Evolutionary conservation across 2,888 invertebrate species (phyloP).

Genomic region (Poecilus cupreus): DNA sequence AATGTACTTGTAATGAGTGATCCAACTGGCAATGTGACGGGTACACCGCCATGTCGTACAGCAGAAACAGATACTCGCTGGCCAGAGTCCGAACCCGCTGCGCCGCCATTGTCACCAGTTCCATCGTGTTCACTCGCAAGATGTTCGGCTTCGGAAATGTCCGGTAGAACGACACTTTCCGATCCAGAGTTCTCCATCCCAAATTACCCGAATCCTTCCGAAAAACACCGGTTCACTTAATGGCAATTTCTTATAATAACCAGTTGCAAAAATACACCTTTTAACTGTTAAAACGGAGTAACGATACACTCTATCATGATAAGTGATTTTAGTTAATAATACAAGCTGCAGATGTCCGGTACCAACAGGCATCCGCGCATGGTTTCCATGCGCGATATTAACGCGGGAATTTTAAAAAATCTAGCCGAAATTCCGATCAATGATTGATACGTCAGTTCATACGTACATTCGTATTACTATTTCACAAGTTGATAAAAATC

Average conservation of each 20-base stretch:
- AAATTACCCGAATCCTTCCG: conserved; percentile 65
- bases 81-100: conserved; percentile 50
- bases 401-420: conserved; percentile 50
- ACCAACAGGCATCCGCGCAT: conserved; percentile 44
- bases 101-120: conserved; percentile 74
- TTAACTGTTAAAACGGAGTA: conserved; percentile 30
- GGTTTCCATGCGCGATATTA: conserved; percentile 40
- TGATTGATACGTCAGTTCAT: conserved; percentile 18
- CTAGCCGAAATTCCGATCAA: conserved; percentile 41
- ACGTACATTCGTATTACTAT: not conserved
- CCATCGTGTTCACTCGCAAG: conserved; percentile 78
- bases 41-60: conserved; percentile 72
- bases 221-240: conserved; percentile 57
- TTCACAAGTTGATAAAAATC: conserved; percentile 1
- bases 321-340: conserved; percentile 56
- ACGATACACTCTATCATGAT: conserved; percentile 41
- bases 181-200: conserved; percentile 74
- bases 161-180: conserved; percentile 82
- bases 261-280: conserved; percentile 35
- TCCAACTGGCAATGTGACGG: conserved; percentile 85
- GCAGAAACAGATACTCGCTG: conserved; percentile 70
- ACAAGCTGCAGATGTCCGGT: conserved; percentile 60
- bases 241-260: conserved; percentile 48
- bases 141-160: conserved; percentile 83
- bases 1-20: conserved; percentile 88